Base-by-base conservation (phyloP, 2,888 invertebrate species). In the Odontothrips loti region DNA sequence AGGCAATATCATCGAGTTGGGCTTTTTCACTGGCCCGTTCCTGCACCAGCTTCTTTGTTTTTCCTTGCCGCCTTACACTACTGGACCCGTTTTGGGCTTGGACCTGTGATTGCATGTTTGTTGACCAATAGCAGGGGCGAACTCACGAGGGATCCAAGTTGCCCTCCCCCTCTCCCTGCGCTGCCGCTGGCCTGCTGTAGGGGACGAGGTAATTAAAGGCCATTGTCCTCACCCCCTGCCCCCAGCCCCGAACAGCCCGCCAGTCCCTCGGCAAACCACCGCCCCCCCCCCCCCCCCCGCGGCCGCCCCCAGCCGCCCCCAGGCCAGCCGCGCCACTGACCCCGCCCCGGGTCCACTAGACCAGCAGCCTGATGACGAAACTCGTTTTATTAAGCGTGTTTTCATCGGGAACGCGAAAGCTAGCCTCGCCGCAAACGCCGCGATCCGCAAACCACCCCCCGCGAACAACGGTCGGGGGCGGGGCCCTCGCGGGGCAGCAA, bases 51-150 rank as follows among this genome's bases (percentile, higher is more conserved):
- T 17, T 8, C 15, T 51, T 51, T 51, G 51, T 51, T 51, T 51
- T 58, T 17, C 27, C 68, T 9, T 1, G 68, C 68, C 68, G 9
- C 68, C 68, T 75, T 75, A 75, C 23, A 43, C 34, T 20, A 43
- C 34, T 20, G 68, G 68, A 20, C 23, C n/a, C 9, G 68, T n/a
- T 10, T 75, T 12, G 27, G 68, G 68, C 68, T 27, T 75, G 68
- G 27, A 75, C 68, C 68, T 23, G 58, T 58, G 68, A 75, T 75
- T 75, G 68, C 68, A 75, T 75, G 68, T 75, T 75, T 75, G 68
- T 75, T 75, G 68, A 75, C 68, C 68, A 75, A 75, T 75, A 75
- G 68, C 9, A 27, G 68, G 8, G 68, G 68, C 68, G 12, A 75
- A 75, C 68, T 75, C 68, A 75, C 68, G 23, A 75, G 68, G 23